These are phyloP conservation scores for Lepidothrix coronata DNA, from an alignment of 2,113 vertebrate genomes.

Conservation along the genomic window DNA sequence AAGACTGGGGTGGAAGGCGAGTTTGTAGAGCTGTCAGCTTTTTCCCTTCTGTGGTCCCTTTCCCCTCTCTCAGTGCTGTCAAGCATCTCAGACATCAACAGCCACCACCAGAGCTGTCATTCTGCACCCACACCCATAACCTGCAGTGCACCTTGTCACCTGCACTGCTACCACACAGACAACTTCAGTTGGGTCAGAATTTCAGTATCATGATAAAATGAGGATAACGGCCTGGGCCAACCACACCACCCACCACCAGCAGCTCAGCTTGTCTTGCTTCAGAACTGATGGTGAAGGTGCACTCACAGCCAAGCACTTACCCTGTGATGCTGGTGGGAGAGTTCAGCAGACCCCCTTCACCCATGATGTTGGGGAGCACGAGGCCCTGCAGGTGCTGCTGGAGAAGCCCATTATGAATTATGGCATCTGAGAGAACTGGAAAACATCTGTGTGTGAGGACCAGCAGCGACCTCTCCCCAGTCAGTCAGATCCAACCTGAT, in stretches of 20 bases:
- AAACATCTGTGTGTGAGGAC: not conserved
- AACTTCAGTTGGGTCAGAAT: accelerated
- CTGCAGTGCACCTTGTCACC: not conserved
- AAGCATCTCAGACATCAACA: not conserved
- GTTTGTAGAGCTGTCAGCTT: accelerated
- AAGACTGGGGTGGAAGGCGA: not conserved
- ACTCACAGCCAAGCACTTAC: not conserved
- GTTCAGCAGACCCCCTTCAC: not conserved
- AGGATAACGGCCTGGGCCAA: accelerated
- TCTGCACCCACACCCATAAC: not conserved
- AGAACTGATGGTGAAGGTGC: not conserved
- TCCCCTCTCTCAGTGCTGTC: not conserved
- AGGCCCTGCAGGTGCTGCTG: conserved; percentile 24
- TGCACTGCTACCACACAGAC: not conserved
- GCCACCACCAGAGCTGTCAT: not conserved
- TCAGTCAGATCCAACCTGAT: not conserved
- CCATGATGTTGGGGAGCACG: conserved; percentile 16
- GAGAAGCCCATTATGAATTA: not conserved
- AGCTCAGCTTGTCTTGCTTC: not conserved
- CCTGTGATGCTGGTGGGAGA: conserved; percentile 26
- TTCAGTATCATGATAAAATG: accelerated
- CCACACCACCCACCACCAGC: accelerated
- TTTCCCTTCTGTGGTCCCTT: not conserved
- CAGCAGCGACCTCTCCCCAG: not conserved
- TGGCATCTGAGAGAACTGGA: conserved; percentile 14